Conservation (phyloP, 1,140 invertebrate species). For the Campoletis sonorensis region DNA sequence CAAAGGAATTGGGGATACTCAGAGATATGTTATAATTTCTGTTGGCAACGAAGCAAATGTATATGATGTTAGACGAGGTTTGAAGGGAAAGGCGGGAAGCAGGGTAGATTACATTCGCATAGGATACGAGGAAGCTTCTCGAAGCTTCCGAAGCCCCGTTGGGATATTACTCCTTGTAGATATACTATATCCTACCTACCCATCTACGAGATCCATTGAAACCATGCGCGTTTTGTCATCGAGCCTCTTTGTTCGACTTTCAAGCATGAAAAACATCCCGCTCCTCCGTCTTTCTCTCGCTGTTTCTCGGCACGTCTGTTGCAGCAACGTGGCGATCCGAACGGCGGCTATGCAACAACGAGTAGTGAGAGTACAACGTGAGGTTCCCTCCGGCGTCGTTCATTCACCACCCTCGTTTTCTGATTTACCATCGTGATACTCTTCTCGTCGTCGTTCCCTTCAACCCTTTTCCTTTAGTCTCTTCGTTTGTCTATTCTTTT, state of each 20-base stretch:
- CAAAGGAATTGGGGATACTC: slow-evolving; percentile 7
- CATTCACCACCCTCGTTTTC: slow-evolving; percentile 47
- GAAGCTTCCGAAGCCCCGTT: slow-evolving; percentile 16
- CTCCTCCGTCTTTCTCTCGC: slow-evolving; percentile 46
- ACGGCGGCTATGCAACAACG: slow-evolving; percentile 18
- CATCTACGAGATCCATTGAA: slow-evolving; percentile 61
- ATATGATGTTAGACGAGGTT: slow-evolving; percentile 27
- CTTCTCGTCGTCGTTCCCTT: slow-evolving; percentile 49
- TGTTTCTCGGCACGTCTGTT: slow-evolving; percentile 49
- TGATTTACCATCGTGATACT: slow-evolving; percentile 52
- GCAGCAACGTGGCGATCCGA: slow-evolving; percentile 12
- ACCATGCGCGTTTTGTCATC: slow-evolving; percentile 69
- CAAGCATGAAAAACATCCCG: slow-evolving; percentile 62
- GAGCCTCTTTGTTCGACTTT: slow-evolving; percentile 68
- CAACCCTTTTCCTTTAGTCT: slow-evolving; percentile 1
- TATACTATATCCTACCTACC: slow-evolving; percentile 54
- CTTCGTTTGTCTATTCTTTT: slow-evolving; percentile 39
- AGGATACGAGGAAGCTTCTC: slow-evolving; percentile 15
- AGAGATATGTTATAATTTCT: background rate
- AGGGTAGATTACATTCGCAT: background rate
- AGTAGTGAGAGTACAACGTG: slow-evolving; percentile 20
- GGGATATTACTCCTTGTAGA: slow-evolving; percentile 62
- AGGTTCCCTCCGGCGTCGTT: slow-evolving; percentile 55
- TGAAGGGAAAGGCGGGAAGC: background rate
- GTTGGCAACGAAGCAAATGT: slow-evolving; percentile 19